Evolutionary conservation across 1,140 invertebrate species (phyloP), one percentile per base, ranked within the genome.

Genomic region (Megalopta genalis): DNA sequence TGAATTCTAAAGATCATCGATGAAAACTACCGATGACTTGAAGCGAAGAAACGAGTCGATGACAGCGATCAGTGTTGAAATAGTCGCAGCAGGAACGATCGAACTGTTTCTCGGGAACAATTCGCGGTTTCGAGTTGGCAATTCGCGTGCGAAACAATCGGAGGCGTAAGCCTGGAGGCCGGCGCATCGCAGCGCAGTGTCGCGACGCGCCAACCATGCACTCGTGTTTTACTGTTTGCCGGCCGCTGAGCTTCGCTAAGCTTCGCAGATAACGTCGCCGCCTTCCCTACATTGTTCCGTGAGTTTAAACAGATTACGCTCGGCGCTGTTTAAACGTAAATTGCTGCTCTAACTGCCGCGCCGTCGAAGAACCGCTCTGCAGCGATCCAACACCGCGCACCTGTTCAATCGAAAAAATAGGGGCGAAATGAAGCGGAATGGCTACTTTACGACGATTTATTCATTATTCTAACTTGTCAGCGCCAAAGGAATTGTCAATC

Each of bases 301-400:
- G 86, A 92, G 89, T 91, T 91, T 91, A 91, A 92, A 91, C 90
- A 91, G 91, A 91, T 91, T 92, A 92, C 86, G 84, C 63, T 78
- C 76, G 81, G 76, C 86, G 87, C 85, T 91, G 90, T 90, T 92
- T 89, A 88, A 92, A 91, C 88, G 90, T 89, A 91, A 91, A 91
- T 92, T 90, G 88, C 88, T 84, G 83, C 78, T 87, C 66, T 60
- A 83, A 83, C 76, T 80, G 69, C 64, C 52, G 68, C 59, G 16
- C 37, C 68, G 66, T 77, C 66, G 37, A 81, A 63, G 78, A 63
- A 65, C 63, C 42, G 14, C 39, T n/a, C n/a, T 32, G n/a, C 64
- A 62, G 10, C 42, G 23, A 21, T 10, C 32, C 64, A 16, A n/a
- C 64, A 8, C 32, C 16, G 16, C 25, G 39, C 16, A 12, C 18